Conservation (phyloP, 2,888 invertebrate species). For the Dryadula phaetusa region DNA sequence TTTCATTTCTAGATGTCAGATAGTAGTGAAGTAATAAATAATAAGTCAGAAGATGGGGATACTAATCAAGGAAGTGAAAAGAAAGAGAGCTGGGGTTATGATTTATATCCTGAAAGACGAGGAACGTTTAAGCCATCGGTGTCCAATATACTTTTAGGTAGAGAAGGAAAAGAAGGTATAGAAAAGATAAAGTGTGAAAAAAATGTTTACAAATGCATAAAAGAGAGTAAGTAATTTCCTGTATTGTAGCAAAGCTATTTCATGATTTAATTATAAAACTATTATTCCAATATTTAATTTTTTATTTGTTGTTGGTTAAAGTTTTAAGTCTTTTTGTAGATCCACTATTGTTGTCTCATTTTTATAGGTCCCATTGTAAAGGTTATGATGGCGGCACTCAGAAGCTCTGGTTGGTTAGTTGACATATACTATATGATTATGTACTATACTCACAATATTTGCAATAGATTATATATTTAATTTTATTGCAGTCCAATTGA, state of each 20-base stretch:
- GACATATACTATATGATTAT: slow-evolving; percentile 32
- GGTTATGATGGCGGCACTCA: slow-evolving; percentile 93
- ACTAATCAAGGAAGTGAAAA: slow-evolving; percentile 48
- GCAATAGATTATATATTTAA: slow-evolving; percentile 12
- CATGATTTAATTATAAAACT: background rate
- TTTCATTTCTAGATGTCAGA: slow-evolving; percentile 19
- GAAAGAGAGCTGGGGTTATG: slow-evolving; percentile 87
- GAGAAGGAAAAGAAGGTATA: slow-evolving; percentile 88
- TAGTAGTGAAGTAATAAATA: slow-evolving; percentile 26
- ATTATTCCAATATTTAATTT: background rate
- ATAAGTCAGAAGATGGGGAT: slow-evolving; percentile 24
- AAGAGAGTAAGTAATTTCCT: slow-evolving; percentile 84
- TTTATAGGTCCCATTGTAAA: slow-evolving; percentile 89
- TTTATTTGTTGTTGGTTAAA: background rate
- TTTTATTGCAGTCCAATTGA: slow-evolving; percentile 88
- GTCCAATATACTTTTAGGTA: slow-evolving; percentile 83
- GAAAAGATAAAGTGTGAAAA: slow-evolving; percentile 92
- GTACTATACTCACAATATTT: slow-evolving; percentile 24
- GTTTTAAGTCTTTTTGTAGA: background rate
- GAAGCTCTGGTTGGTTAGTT: slow-evolving; percentile 90
- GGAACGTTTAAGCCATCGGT: slow-evolving; percentile 84
- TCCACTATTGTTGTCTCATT: background rate
- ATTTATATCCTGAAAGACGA: slow-evolving; percentile 92
- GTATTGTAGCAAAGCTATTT: background rate
- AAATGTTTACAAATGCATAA: slow-evolving; percentile 89